These are phyloP conservation scores for Schizotus pectinicornis DNA, from an alignment of 2,888 invertebrate genomes.

Conservation along the genomic window DNA sequence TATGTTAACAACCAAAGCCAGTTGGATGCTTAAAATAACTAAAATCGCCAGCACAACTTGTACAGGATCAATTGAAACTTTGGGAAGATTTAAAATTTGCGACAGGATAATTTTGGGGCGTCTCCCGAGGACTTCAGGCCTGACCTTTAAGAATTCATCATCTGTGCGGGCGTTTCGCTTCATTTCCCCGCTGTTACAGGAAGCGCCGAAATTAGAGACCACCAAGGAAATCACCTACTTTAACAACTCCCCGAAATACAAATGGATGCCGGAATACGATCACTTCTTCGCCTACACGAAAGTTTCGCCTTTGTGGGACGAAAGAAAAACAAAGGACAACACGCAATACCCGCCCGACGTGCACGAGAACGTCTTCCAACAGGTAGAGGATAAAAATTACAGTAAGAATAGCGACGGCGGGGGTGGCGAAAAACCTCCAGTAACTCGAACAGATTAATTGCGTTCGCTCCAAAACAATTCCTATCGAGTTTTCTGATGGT, in stretches of 20 bases:
- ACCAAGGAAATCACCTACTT: conserved; percentile 52
- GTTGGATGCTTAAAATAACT: no score
- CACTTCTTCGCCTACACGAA: conserved; percentile 54
- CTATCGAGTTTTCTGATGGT: no score
- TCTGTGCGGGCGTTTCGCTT: no score
- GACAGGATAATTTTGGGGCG: background rate
- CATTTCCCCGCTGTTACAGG: conserved; percentile 36
- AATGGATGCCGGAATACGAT: conserved; percentile 49
- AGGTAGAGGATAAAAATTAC: conserved; percentile 42
- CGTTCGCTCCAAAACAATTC: no score
- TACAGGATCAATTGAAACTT: no score
- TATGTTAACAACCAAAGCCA: no score
- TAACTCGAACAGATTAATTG: no score
- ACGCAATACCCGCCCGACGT: conserved; percentile 48
- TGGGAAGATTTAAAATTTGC: no score
- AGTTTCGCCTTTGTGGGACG: conserved; percentile 52
- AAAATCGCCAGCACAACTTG: no score
- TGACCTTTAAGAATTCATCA: no score
- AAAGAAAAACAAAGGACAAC: conserved; percentile 52
- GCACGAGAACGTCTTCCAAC: conserved; percentile 52
- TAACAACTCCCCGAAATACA: conserved; percentile 44
- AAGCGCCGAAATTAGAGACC: conserved; percentile 40
- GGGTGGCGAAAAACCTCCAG: no score
- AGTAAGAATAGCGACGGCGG: background rate
- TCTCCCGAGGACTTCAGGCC: no score